phyloP scores from a whole-genome alignment of 92 coral and sea anemone genomes.

The Virgularia gustaviana region DNA sequence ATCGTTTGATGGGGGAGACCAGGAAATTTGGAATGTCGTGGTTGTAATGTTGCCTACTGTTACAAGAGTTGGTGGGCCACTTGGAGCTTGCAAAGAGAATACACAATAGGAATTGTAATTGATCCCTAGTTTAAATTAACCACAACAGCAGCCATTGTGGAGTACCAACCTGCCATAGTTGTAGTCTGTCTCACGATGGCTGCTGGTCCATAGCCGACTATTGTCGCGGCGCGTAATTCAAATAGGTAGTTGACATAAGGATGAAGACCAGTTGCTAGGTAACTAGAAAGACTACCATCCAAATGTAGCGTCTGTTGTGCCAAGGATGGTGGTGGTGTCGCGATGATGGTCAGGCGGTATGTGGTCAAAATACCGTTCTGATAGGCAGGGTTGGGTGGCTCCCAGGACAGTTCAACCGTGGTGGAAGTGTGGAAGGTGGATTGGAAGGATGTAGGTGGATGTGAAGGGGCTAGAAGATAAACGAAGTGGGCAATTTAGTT shows the following conservation, averaged over 20 bases:
- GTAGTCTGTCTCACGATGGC: slow-evolving; percentile 13
- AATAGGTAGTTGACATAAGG: slow-evolving; percentile 18
- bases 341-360: background rate
- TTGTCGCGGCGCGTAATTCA: slow-evolving; percentile 29
- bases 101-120: background rate
- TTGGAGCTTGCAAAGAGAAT: slow-evolving; percentile 2
- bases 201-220: slow-evolving; percentile 26
- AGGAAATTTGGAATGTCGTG: slow-evolving; percentile 12
- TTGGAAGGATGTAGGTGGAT: slow-evolving; percentile 36
- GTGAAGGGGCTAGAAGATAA: slow-evolving; percentile 44
- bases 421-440: slow-evolving; percentile 1
- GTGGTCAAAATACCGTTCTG: slow-evolving; percentile 14
- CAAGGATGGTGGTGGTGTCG: background rate
- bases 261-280: slow-evolving; percentile 16
- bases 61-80: slow-evolving; percentile 22
- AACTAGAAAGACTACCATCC: slow-evolving; percentile 4
- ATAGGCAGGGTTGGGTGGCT: background rate
- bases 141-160: background rate
- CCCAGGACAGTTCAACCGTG: background rate
- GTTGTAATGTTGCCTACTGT: background rate
- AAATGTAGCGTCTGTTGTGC: background rate
- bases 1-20: slow-evolving; percentile 20
- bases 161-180: slow-evolving; percentile 14
- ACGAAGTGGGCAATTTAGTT: background rate
- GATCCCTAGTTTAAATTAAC: background rate